Conservation (phyloP, 2,888 invertebrate species). For the Balanococcus diminutus region DNA sequence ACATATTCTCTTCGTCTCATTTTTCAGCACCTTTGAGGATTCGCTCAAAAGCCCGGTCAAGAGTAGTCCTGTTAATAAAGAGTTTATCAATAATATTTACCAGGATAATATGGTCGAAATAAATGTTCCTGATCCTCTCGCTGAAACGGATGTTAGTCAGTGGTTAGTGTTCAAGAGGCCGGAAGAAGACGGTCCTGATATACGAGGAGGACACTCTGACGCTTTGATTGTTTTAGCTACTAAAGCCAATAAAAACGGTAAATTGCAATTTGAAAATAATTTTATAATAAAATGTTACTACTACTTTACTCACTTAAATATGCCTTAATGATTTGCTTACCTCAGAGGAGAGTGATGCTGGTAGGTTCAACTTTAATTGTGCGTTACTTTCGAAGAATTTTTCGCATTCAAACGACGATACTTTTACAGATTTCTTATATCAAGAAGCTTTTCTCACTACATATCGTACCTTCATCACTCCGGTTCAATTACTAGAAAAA, state of each 20-base stretch:
- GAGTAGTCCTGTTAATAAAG: constrained; percentile 36
- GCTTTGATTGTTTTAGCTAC: constrained; percentile 96
- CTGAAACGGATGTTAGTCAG: constrained; percentile 73
- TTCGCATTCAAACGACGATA: constrained; percentile 26
- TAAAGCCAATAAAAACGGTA: constrained; percentile 85
- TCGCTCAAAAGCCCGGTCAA: background rate
- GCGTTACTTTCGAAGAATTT: constrained; percentile 43
- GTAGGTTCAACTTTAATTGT: constrained; percentile 59
- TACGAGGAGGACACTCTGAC: constrained; percentile 91
- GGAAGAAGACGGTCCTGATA: constrained; percentile 86
- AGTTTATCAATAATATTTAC: background rate
- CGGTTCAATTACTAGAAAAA: constrained; percentile 83
- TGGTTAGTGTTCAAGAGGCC: constrained; percentile 79
- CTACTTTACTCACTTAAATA: constrained; percentile 56
- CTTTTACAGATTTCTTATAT: constrained; percentile 79
- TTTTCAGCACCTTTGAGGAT: constrained; percentile 13
- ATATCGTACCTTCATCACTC: constrained; percentile 92
- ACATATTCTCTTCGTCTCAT: background rate
- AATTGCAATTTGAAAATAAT: constrained; percentile 59
- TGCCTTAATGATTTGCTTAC: constrained; percentile 58
- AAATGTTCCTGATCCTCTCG: constrained; percentile 50
- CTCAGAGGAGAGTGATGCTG: constrained; percentile 65
- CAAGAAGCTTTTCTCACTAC: constrained; percentile 98
- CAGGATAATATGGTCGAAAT: constrained; percentile 16
- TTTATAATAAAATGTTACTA: constrained; percentile 36